These are phyloP conservation scores for Andrena bucephala DNA, from an alignment of 2,888 invertebrate species.

Conservation along the genomic window DNA sequence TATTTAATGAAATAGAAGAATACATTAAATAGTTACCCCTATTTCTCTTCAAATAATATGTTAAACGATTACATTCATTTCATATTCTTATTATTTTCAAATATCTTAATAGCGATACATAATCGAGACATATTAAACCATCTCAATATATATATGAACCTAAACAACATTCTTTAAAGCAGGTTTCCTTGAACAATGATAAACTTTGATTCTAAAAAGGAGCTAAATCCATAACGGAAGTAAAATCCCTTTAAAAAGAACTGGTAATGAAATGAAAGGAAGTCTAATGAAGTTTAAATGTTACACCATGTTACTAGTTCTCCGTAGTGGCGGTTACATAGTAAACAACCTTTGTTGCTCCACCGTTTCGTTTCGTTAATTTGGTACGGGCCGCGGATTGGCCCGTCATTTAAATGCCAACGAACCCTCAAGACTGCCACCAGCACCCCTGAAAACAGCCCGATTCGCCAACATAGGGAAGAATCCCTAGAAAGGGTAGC, in stretches of 20 bases:
- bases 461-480: conserved; percentile 9
- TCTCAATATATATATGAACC: too few species aligned
- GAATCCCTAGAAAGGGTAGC: conserved; percentile 62
- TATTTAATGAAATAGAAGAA: too few species aligned
- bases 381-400: conserved; percentile 67
- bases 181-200: too few species aligned
- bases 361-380: conserved; percentile 73
- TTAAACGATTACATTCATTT: too few species aligned
- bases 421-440: conserved; percentile 56
- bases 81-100: too few species aligned
- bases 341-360: conserved; percentile 18
- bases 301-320: conserved; percentile 47
- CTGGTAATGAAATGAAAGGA: conserved; percentile 22
- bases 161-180: too few species aligned
- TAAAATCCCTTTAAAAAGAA: conserved; percentile 14
- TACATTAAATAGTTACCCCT: too few species aligned
- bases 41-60: too few species aligned
- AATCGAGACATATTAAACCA: too few species aligned
- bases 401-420: conserved; percentile 82
- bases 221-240: background rate
- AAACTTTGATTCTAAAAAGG: background rate
- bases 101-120: too few species aligned
- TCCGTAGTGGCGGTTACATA: conserved; percentile 52
- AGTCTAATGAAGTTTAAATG: conserved; percentile 47
- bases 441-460: conserved; percentile 50